Conservation (phyloP, 2,113 vertebrate genomes). For the Hippocampus guttulatus region DNA sequence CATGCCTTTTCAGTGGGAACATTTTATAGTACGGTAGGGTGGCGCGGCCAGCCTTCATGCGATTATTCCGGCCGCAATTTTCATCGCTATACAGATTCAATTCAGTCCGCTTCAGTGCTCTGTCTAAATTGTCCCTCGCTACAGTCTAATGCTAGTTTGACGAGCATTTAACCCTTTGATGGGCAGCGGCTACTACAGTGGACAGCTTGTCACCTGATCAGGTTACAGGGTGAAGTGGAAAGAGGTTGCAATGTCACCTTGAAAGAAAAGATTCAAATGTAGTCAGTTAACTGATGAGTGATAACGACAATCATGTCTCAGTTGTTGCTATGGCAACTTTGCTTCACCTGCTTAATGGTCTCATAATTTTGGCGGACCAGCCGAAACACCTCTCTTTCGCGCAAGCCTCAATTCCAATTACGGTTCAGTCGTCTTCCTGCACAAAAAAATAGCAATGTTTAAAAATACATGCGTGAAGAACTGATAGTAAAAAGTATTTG, state of each 20-base stretch:
- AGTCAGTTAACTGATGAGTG: not conserved
- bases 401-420: not conserved
- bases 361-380: not conserved
- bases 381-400: not conserved
- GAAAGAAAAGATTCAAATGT: not conserved
- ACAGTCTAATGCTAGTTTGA: not conserved
- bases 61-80: conserved; percentile 44
- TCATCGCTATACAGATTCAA: conserved; percentile 53
- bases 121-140: conserved; percentile 15
- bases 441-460: not conserved
- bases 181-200: no score
- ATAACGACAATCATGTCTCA: not conserved
- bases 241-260: not conserved
- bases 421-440: not conserved
- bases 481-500: no score
- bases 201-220: no score
- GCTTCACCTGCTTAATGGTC: not conserved
- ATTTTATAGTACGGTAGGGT: conserved; percentile 34
- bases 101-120: conserved; percentile 45
- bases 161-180: no score
- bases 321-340: not conserved
- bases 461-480: not conserved
- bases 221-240: not conserved
- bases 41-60: conserved; percentile 35
- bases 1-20: conserved; percentile 10